Conservation (phyloP, 2,888 invertebrate species). For the Yponomeuta cagnagella region DNA sequence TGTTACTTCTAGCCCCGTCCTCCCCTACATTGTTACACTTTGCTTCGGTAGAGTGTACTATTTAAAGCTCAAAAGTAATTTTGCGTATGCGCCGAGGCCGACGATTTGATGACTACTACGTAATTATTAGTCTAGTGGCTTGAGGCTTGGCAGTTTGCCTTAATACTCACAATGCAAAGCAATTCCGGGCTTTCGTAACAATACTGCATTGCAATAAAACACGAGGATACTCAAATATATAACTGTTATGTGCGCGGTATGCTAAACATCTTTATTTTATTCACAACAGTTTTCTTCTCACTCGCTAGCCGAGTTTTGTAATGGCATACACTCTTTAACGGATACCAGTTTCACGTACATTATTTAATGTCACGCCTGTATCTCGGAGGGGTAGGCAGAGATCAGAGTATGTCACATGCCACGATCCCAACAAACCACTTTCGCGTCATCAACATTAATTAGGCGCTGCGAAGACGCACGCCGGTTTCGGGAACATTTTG, state of each 20-base stretch:
- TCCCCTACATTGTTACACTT: too few species aligned
- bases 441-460: too few species aligned
- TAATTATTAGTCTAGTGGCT: slow-evolving; percentile 1
- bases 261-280: neutral
- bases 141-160: slow-evolving; percentile 11
- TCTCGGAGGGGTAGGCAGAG: too few species aligned
- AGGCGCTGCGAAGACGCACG: too few species aligned
- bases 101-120: slow-evolving; percentile 12
- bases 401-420: too few species aligned
- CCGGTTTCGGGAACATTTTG: too few species aligned
- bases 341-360: too few species aligned
- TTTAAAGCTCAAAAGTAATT: neutral
- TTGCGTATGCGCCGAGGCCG: neutral
- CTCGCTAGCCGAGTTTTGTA: neutral
- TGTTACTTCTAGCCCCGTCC: too few species aligned
- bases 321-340: neutral
- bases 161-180: slow-evolving; percentile 7
- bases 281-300: neutral
- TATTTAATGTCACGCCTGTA: too few species aligned
- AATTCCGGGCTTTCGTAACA: neutral
- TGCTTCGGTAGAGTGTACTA: neutral
- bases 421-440: too few species aligned
- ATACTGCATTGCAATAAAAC: neutral
- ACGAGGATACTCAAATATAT: neutral
- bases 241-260: neutral